A percentile compares a stretch with the other conserved stretches of the same genome.
These are phyloP conservation scores for Coleophora deauratella DNA, from an alignment of 2,888 invertebrate genomes.

Conservation along the genomic window DNA sequence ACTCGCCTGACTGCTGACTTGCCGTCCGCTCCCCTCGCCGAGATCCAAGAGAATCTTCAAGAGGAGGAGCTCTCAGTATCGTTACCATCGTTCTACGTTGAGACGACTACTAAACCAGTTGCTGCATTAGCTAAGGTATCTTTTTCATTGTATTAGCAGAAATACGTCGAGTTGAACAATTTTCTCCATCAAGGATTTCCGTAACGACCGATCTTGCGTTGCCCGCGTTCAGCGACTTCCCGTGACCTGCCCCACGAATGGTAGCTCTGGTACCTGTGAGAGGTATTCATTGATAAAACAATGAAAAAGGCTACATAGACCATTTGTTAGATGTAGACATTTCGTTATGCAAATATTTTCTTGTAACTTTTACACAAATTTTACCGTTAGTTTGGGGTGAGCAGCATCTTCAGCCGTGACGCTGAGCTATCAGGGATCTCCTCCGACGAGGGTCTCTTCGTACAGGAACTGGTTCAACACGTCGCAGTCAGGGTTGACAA, in stretches of 20 bases:
- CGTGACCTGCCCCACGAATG: too few relatives aligned
- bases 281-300: too few relatives aligned
- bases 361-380: too few relatives aligned
- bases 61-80: constrained; percentile 64
- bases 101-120: constrained; percentile 77
- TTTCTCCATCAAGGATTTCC: too few relatives aligned
- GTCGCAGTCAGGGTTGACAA: constrained; percentile 78
- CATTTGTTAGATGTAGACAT: too few relatives aligned
- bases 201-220: too few relatives aligned
- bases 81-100: constrained; percentile 76
- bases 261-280: too few relatives aligned
- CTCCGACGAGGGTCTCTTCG: constrained; percentile 74
- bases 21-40: constrained; percentile 55
- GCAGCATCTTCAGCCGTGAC: constrained; percentile 73
- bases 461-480: constrained; percentile 79
- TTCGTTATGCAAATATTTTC: too few relatives aligned
- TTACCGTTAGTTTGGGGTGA: constrained; percentile 66
- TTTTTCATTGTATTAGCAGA: not conserved
- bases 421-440: constrained; percentile 76
- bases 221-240: too few relatives aligned
- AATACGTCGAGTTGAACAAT: too few relatives aligned
- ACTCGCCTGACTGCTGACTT: constrained; percentile 70
- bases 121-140: constrained; percentile 71
- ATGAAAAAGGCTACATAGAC: too few relatives aligned
- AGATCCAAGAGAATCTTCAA: constrained; percentile 54